Evolutionary conservation across 1,140 invertebrate species (phyloP).

Genomic region (Drosophila teissieri): DNA sequence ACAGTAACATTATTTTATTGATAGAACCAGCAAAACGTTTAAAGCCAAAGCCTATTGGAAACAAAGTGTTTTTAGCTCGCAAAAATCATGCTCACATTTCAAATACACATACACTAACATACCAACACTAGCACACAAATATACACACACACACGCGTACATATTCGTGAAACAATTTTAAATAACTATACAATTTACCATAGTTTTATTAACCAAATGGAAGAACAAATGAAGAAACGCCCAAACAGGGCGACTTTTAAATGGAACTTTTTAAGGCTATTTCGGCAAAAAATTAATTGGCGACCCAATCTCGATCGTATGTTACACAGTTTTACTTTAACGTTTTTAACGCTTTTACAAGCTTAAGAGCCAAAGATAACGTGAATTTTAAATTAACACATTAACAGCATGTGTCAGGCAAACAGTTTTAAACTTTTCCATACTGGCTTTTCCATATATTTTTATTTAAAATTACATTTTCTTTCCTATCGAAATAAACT

Average conservation of each 20-base stretch:
- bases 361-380: slow-evolving; percentile 51
- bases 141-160: slow-evolving; percentile 14
- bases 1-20: slow-evolving; percentile 25
- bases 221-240: slow-evolving; percentile 21
- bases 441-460: slow-evolving; percentile 58
- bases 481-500: slow-evolving; percentile 39
- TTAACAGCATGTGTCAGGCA: slow-evolving; percentile 15
- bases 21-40: slow-evolving; percentile 26
- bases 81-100: slow-evolving; percentile 43
- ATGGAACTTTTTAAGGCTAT: slow-evolving; percentile 64
- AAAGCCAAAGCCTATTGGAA: slow-evolving; percentile 27
- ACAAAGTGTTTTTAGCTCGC: slow-evolving; percentile 49
- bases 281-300: slow-evolving; percentile 55
- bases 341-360: slow-evolving; percentile 80
- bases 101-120: slow-evolving; percentile 24
- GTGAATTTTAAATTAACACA: slow-evolving; percentile 66
- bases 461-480: slow-evolving; percentile 43
- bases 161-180: slow-evolving; percentile 58
- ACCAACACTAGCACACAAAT: slow-evolving; percentile 31
- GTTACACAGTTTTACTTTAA: slow-evolving; percentile 70
- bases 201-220: slow-evolving; percentile 50
- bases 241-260: slow-evolving; percentile 50
- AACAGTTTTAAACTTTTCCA: slow-evolving; percentile 71
- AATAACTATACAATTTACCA: slow-evolving; percentile 55
- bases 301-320: slow-evolving; percentile 54